Conservation (phyloP, 2,797 vertebrate species). For the Oreochromis mossambicus region DNA sequence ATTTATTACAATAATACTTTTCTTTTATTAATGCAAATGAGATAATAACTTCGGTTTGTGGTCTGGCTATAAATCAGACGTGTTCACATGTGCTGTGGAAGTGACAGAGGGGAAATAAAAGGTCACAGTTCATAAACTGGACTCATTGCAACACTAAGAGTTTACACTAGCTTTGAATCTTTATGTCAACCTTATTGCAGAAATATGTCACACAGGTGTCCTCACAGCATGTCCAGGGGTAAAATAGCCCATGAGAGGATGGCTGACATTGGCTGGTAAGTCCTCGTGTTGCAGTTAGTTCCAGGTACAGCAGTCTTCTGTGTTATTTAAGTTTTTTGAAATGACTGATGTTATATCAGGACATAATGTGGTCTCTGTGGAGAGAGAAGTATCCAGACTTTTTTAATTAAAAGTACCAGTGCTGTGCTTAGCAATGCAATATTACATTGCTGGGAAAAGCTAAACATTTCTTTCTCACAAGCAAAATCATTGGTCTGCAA, state of each 20-base stretch:
- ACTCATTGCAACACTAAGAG: not conserved
- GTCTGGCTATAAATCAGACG: slow-evolving; percentile 17
- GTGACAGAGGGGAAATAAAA: not conserved
- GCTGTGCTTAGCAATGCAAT: not conserved
- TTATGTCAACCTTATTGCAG: not conserved
- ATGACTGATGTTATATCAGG: not conserved
- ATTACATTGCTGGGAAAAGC: not conserved
- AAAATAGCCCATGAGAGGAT: slow-evolving; percentile 28
- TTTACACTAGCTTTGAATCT: not conserved
- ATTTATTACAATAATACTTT: slow-evolving; percentile 53
- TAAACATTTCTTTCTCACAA: not conserved
- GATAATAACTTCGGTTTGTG: slow-evolving; percentile 20
- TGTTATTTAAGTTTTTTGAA: slow-evolving; percentile 37
- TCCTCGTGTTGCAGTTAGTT: slow-evolving; percentile 52
- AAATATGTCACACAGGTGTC: not conserved
- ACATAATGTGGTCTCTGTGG: not conserved
- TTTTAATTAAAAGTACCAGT: not conserved
- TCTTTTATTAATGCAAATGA: slow-evolving; percentile 58
- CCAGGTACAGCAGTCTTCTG: slow-evolving; percentile 9
- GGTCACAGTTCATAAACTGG: not conserved
- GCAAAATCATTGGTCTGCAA: not conserved
- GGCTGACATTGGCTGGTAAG: slow-evolving; percentile 53
- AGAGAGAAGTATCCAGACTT: not conserved
- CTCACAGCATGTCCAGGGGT: not conserved
- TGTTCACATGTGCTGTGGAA: not conserved